phyloP scores from a whole-genome alignment of 2,113 vertebrate species.

The Eretmodus cyanostictus region DNA sequence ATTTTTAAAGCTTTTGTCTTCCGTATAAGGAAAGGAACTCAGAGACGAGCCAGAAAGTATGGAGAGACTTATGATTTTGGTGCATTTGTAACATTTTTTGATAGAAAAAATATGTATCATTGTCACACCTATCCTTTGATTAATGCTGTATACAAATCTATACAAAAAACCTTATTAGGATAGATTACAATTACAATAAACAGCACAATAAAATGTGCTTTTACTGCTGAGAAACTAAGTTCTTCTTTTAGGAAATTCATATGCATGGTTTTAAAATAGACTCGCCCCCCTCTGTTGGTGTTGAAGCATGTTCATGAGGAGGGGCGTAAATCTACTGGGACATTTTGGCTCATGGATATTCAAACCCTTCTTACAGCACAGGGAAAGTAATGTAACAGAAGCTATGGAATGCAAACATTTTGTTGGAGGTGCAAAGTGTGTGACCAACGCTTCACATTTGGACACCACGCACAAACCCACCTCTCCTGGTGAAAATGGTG shows the following conservation, averaged over 20 bases:
- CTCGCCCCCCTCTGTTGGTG: background rate
- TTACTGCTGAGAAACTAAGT: background rate
- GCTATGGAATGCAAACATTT: background rate
- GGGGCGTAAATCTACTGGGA: slow-evolving; percentile 10
- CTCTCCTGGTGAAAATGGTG: background rate
- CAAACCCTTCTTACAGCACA: slow-evolving; percentile 6
- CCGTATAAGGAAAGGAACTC: background rate
- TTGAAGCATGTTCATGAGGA: background rate
- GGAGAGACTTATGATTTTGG: background rate
- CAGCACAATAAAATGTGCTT: background rate
- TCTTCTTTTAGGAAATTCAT: background rate
- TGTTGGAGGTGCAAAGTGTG: background rate
- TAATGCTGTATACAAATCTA: background rate
- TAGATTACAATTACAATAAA: background rate
- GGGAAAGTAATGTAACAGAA: background rate
- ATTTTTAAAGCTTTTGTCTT: background rate
- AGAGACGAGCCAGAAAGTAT: background rate
- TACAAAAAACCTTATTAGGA: background rate
- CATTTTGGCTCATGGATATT: slow-evolving; percentile 13
- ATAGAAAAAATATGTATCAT: background rate
- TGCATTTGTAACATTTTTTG: background rate
- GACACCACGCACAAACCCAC: background rate
- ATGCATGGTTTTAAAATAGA: slow-evolving; percentile 27
- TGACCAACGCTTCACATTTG: background rate
- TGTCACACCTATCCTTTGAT: background rate